These are phyloP conservation scores for Leptatherina wallacei DNA, from an alignment of 2,797 vertebrate genomes.

Conservation along the genomic window DNA sequence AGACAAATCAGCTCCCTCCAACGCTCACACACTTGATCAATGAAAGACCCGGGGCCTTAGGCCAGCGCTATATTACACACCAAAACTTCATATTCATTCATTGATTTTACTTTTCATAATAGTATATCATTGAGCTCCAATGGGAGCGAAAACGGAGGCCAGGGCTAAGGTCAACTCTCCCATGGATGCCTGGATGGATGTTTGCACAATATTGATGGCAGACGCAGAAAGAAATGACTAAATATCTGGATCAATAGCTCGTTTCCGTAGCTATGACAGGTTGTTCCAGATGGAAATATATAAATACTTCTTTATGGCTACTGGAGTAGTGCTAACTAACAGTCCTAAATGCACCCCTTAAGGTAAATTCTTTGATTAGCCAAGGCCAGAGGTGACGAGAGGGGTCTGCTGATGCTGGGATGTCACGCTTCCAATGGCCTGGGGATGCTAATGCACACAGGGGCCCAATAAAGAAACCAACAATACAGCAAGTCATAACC, in stretches of 20 bases:
- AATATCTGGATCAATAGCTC: constrained; percentile 99
- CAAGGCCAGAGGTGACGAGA: constrained; percentile 92
- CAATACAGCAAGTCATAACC: constrained; percentile 69
- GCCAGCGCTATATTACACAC: constrained; percentile 93
- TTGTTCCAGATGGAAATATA: constrained; percentile 94
- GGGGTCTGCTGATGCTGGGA: constrained; percentile 76
- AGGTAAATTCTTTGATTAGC: constrained; percentile 99
- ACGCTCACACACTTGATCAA: constrained; percentile 81
- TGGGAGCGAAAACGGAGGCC: constrained; percentile 90
- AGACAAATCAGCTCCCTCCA: constrained; percentile 81
- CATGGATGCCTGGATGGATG: constrained; percentile 86
- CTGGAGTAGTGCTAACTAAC: constrained; percentile 93
- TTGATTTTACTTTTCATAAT: constrained; percentile 97
- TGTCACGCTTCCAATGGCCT: constrained; percentile 82
- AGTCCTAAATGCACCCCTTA: constrained; percentile 93
- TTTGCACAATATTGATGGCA: constrained; percentile 96
- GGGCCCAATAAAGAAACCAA: constrained; percentile 69
- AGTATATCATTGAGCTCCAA: constrained; percentile 98
- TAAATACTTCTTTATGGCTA: constrained; percentile 92
- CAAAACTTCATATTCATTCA: constrained; percentile 99
- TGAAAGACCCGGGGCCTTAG: constrained; percentile 84
- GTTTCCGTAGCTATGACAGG: constrained; percentile 92
- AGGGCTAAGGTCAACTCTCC: constrained; percentile 95
- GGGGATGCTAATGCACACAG: constrained; percentile 78
- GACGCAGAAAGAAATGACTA: constrained; percentile 96